Percentiles rank a stretch among this genome's conserved stretches.
These are phyloP conservation scores for Pycnomerus fuliginosus DNA, from an alignment of 2,888 invertebrate genomes.

Conservation along the genomic window DNA sequence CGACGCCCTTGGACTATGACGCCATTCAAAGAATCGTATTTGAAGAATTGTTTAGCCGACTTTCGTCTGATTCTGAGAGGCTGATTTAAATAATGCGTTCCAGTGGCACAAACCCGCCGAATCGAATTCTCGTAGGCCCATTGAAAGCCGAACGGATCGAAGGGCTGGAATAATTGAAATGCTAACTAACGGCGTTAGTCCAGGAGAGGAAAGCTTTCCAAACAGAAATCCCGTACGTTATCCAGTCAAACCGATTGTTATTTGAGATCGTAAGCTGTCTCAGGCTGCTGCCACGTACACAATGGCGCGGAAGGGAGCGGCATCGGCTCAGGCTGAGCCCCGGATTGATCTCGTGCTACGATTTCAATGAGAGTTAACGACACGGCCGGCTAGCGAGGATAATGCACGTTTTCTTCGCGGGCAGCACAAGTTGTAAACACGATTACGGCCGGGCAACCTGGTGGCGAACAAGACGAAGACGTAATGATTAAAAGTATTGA, in stretches of 20 bases:
- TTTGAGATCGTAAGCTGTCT: constrained; percentile 25
- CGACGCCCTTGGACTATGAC: no score
- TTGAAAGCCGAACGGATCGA: no score
- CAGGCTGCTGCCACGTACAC: constrained; percentile 23
- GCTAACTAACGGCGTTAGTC: constrained; percentile 20
- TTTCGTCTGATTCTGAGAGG: no score
- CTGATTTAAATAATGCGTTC: no score
- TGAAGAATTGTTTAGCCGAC: no score
- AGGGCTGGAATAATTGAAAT: no score
- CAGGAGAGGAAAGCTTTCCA: constrained; percentile 17
- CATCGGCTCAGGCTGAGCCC: constrained; percentile 28
- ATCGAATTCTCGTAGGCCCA: no score
- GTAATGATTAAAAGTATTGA: constrained; percentile 24
- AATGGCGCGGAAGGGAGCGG: constrained; percentile 28
- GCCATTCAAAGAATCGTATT: no score
- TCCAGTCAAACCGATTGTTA: constrained; percentile 24
- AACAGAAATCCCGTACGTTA: constrained; percentile 24
- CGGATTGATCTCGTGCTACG: constrained; percentile 30
- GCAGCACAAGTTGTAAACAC: neutral
- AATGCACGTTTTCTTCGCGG: no score
- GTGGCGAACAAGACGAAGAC: constrained; percentile 10
- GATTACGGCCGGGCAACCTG: neutral
- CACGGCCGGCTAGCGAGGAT: constrained; percentile 27
- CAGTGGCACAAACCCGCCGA: no score
- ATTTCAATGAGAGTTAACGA: constrained; percentile 32